Percentiles rank a stretch among this genome's conserved stretches.
Conservation (phyloP, 2,797 vertebrate species). For the Leucoraja ocellata region DNA sequence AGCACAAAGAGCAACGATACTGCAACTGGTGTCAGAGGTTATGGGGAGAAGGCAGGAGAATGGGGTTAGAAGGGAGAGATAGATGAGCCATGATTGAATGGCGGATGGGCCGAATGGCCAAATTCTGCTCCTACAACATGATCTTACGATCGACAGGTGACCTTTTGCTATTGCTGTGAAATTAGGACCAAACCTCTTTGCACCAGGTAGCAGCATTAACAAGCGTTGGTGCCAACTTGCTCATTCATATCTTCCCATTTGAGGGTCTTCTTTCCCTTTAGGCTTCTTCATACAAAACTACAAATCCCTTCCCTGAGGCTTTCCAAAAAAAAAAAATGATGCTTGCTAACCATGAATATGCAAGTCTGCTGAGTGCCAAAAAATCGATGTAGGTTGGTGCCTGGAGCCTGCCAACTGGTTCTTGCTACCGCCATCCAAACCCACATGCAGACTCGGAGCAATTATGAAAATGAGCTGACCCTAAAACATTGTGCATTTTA, state of each 20-base stretch:
- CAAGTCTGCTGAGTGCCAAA: background rate
- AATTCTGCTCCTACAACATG: no score
- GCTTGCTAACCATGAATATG: background rate
- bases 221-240: background rate
- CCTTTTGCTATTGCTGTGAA: background rate
- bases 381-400: background rate
- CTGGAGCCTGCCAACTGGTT: background rate
- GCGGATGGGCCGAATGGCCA: no score
- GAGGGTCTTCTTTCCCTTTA: background rate
- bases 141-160: no score
- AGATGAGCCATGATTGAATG: no score
- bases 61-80: no score
- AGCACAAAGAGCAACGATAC: background rate
- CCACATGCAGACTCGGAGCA: background rate
- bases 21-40: no score
- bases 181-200: background rate
- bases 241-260: background rate
- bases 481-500: background rate
- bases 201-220: background rate
- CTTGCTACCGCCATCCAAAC: background rate
- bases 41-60: no score
- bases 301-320: background rate
- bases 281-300: background rate
- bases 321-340: background rate
- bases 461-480: slow-evolving; percentile 17